Evolutionary conservation across 2,888 invertebrate species (phyloP), one percentile per base, ranked within the genome.

Genomic region (Exephanes ischioxanthus): DNA sequence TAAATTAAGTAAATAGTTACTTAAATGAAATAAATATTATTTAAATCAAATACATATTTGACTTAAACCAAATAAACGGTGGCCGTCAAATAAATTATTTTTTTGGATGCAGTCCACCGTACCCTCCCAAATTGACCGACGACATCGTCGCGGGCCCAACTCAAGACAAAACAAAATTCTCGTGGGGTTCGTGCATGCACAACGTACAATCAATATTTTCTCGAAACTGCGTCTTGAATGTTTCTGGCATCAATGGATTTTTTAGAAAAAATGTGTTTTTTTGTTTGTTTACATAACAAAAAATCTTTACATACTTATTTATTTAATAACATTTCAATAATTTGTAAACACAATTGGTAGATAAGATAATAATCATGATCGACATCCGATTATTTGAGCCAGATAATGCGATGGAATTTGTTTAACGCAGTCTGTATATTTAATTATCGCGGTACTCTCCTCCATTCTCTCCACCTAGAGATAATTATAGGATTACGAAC

Each of bases 401-500:
- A 19, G 22, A 55, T 22, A 22, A 22, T 11, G 22, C 55, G 11
- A 55, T 22, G 55, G 19, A 22, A n/a, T 19, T 55, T 55, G 19
- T 55, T 55, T 55, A 55, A 55, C 22, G 55, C 19, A 5, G 11
- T 58, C 58, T 11, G 22, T 22, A 11, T 26, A 58, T 58, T 26
- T 58, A 1, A 58, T 58, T 58, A 58, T 58, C 22, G 58, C 58
- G 22, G 11, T 14, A 14, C 58, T 58, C 58, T 11, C 58, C 14
- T 14, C 14, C 14, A 1, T 11, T 11, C 58, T 14, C 26, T 4
- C 14, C 58, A 58, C 14, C 22, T 2, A 26, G 11, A 26, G 26
- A 58, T 14, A 58, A 58, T 58, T 58, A 58, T 58, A 58, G 26
- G 26, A 58, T 58, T 58, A 58, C 58, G 26, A 58, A 26, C 26